phyloP scores from a whole-genome alignment of 1,140 invertebrate genomes.

The Zaprionus africanus region DNA sequence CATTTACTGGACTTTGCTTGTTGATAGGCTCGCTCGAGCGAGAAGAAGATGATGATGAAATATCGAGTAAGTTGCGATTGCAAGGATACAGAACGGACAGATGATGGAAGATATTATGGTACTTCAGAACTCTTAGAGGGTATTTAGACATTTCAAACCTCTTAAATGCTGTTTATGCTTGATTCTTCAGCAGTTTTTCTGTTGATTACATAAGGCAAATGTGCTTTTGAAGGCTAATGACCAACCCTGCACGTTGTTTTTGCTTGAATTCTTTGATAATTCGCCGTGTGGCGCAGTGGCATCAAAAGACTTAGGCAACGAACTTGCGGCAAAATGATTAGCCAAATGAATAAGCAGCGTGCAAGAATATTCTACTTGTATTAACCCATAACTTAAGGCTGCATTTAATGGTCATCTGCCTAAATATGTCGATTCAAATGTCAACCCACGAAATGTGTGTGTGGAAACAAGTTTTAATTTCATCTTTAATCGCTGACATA shows the following conservation, averaged over 20 bases:
- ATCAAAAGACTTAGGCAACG: conserved; percentile 54
- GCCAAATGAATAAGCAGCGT: conserved; percentile 3
- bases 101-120: background rate
- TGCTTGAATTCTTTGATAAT: conserved; percentile 37
- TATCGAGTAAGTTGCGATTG: background rate
- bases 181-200: background rate
- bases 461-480: conserved; percentile 72
- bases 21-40: background rate
- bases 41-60: background rate
- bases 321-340: conserved; percentile 43
- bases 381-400: conserved; percentile 39
- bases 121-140: background rate
- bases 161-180: background rate
- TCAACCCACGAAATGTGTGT: conserved; percentile 61
- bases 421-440: conserved; percentile 82
- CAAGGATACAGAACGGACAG: background rate
- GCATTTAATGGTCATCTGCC: conserved; percentile 64
- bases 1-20: conserved; percentile 12
- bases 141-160: background rate
- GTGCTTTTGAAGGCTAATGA: background rate
- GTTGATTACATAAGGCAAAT: background rate
- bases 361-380: conserved; percentile 40
- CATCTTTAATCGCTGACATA: conserved; percentile 65
- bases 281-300: conserved; percentile 13
- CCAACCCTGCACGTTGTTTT: conserved; percentile 12